These are phyloP conservation scores for Drosophila willistoni DNA, from an alignment of 1,140 invertebrate species.

Conservation along the genomic window DNA sequence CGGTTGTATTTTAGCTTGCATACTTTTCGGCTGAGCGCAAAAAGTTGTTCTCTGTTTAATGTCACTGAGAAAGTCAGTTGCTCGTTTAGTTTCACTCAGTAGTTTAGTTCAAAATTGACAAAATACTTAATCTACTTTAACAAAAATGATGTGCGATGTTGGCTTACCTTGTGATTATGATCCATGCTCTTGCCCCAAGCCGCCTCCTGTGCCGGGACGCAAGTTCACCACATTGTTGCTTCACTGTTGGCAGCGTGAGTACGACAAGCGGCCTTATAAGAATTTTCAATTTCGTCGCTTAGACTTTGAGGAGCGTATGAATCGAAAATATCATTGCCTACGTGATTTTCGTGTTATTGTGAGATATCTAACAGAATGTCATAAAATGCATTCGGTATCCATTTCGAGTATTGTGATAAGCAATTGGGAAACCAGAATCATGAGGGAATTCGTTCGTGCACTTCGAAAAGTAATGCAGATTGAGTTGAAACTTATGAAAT, in stretches of 20 bases:
- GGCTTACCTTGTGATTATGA: slow-evolving; percentile 36
- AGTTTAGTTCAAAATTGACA: slow-evolving; percentile 11
- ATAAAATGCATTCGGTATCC: slow-evolving; percentile 26
- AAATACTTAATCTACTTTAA: neutral
- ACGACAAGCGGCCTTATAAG: slow-evolving; percentile 67
- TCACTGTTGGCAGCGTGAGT: slow-evolving; percentile 76
- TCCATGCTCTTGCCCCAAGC: neutral
- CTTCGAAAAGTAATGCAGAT: slow-evolving; percentile 36
- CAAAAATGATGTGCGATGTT: slow-evolving; percentile 52
- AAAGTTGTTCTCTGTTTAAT: neutral
- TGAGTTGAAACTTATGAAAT: slow-evolving; percentile 58
- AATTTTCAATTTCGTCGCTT: slow-evolving; percentile 59
- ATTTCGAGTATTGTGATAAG: slow-evolving; percentile 40
- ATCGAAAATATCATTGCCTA: slow-evolving; percentile 49
- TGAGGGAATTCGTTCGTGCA: slow-evolving; percentile 50
- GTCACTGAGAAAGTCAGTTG: neutral
- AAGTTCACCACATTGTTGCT: slow-evolving; percentile 54
- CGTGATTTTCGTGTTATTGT: slow-evolving; percentile 61
- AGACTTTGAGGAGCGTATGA: slow-evolving; percentile 67
- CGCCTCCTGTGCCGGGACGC: slow-evolving; percentile 3
- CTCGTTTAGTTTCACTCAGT: slow-evolving; percentile 6
- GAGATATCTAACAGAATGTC: slow-evolving; percentile 42
- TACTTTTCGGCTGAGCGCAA: neutral
- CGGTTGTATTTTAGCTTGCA: neutral
- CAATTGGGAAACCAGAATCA: slow-evolving; percentile 35